A percentile compares a stretch with the other conserved stretches of the same genome.
phyloP scores from a whole-genome alignment of 2,888 invertebrate species.

The Caenorhabditis zanzibari region DNA sequence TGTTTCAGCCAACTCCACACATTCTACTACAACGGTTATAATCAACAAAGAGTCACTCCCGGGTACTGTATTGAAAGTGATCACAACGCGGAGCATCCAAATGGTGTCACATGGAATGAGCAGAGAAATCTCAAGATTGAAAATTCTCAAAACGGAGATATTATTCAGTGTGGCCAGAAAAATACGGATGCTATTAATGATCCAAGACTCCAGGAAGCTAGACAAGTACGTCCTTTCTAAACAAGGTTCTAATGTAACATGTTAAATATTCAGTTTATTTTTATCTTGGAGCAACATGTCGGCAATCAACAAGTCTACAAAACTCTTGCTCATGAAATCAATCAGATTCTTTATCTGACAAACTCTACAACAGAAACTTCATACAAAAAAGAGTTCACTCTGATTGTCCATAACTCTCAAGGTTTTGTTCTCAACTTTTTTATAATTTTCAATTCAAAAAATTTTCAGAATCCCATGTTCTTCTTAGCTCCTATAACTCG shows the following conservation, averaged over 20 bases:
- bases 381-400: conserved; percentile 47
- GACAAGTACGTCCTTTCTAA: conserved; percentile 23
- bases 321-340: conserved; percentile 41
- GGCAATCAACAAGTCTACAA: conserved; percentile 33
- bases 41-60: conserved; percentile 31
- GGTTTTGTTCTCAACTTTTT: not conserved
- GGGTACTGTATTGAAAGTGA: conserved; percentile 56
- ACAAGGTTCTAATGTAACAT: not conserved
- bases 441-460: no score
- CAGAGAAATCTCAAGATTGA: not conserved
- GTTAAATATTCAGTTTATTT: conserved; percentile 39
- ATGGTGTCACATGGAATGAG: conserved; percentile 14
- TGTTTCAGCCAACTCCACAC: conserved; percentile 56
- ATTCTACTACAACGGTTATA: conserved; percentile 35
- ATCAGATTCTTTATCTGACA: conserved; percentile 16
- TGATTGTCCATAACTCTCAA: conserved; percentile 40
- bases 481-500: conserved; percentile 48
- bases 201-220: conserved; percentile 36
- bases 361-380: conserved; percentile 11
- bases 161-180: conserved; percentile 17
- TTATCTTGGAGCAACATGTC: conserved; percentile 54
- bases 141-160: conserved; percentile 3
- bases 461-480: conserved; percentile 51
- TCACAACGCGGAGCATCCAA: conserved; percentile 37
- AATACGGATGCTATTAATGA: conserved; percentile 47